These are phyloP conservation scores for Poeciliopsis occidentalis DNA, from an alignment of 2,113 vertebrate genomes.

Conservation along the genomic window DNA sequence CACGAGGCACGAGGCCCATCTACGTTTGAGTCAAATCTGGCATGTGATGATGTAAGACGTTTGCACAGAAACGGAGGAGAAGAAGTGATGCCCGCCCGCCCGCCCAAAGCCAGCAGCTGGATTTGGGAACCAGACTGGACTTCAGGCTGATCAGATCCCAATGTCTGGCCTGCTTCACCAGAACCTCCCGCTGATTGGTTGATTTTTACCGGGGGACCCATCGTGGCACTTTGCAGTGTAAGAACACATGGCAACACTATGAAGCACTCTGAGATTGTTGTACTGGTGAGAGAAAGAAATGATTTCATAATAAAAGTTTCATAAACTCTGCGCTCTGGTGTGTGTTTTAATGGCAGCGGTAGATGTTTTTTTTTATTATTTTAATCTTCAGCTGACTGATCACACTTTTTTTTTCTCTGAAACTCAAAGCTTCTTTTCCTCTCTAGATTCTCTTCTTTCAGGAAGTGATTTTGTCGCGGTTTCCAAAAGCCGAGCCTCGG, in stretches of 20 bases:
- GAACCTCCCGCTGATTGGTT: slow-evolving; percentile 16
- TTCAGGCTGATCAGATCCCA: slow-evolving; percentile 5
- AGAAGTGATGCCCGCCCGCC: neutral
- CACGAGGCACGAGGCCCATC: neutral
- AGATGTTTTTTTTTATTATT: neutral
- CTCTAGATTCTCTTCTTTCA: slow-evolving; percentile 80
- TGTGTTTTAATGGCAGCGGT: neutral
- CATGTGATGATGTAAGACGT: neutral
- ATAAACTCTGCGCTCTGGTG: slow-evolving; percentile 12
- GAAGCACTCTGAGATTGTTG: slow-evolving; percentile 46
- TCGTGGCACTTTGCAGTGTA: slow-evolving; percentile 56
- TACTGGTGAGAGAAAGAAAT: neutral
- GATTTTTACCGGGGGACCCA: slow-evolving; percentile 14
- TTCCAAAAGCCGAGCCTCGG: slow-evolving; percentile 39
- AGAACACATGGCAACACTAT: slow-evolving; percentile 61
- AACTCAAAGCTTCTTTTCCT: slow-evolving; percentile 33
- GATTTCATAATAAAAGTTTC: slow-evolving; percentile 70
- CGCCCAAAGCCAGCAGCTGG: slow-evolving; percentile 38
- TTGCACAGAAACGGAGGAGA: slow-evolving; percentile 27
- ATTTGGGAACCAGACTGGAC: slow-evolving; percentile 41
- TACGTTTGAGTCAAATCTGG: neutral
- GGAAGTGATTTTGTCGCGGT: slow-evolving; percentile 85
- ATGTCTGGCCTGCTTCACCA: slow-evolving; percentile 1
- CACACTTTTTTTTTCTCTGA: slow-evolving; percentile 6
- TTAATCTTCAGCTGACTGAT: neutral